Evolutionary conservation across 2,888 invertebrate genomes (phyloP), one percentile per base, ranked within the genome.

Genomic region (Anarsia innoxiella): DNA sequence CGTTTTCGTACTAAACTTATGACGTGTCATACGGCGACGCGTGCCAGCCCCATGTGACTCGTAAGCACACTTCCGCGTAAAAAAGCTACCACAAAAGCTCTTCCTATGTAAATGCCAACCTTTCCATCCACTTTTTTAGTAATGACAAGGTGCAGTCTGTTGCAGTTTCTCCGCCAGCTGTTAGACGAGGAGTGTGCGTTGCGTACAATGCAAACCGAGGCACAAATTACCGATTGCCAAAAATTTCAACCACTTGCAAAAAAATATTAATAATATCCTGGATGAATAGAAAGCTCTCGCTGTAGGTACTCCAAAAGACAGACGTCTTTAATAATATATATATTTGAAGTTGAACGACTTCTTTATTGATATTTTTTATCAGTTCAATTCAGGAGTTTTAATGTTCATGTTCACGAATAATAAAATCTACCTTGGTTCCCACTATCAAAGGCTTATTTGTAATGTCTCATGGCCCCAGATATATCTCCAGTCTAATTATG

Each of bases 111-210:
- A 78, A 73, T 70, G 60, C 46, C 51, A 48, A 65, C 59, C 51
- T 62, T 55, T 60, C 46, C 51, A 65, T 62, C 56, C 62, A 70
- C 65, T 73, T 78, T 78, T n/a, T 75, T 72, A 73, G 51, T 70
- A 69, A 77, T 74, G 61, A 71, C 61, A 71, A 68, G 66, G 68
- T 71, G 68, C 65, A 56, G 56, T 58, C 51, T 59, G 62, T 56
- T 59, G 62, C 59, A 54, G 72, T 77, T 77, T 77, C 76, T 49
- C 72, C 61, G 69, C 56, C 82, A 83, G 78, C 65, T 82, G 83
- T 67, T 44, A 51, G 46, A 74, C 58, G 66, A 73, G 78, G 75
- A 78, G 76, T 72, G 55, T 49, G 48, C 49, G 43, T 54, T 49
- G 48, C 49, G 43, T 54, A 70, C 67, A 75, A 71, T 63, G 56